Base-by-base conservation (phyloP, 2,797 vertebrate genomes). In the Cyclopterus lumpus region DNA sequence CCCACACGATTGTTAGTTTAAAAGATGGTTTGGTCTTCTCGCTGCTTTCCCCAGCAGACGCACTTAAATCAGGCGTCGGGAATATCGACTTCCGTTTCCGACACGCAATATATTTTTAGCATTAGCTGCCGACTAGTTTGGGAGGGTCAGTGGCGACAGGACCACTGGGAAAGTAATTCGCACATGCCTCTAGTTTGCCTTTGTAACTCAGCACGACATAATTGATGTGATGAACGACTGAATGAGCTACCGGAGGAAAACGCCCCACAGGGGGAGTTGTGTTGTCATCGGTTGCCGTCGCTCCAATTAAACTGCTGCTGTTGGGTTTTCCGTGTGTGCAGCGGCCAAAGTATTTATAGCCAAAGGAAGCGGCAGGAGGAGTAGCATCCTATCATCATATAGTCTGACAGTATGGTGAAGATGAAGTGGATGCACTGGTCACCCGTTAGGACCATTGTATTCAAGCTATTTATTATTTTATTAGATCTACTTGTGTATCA, bases 331-430 rank as follows among this genome's bases (percentile, higher is more conserved):
- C 70, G 53, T 16, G 48, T 10, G 30, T n/a, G 49, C 8, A 6
- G 42, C 42, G 15, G 42, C 12, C 18, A 3, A 16, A 49, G 55
- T 77, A 58, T 79, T 81, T 77, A 80, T 40, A 73, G 40, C 55
- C 46, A 30, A 30, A 49, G 62, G 62, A 71, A 46, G 30, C 4
- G 5, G 36, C 49, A 58, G 48, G 10, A 58, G 11, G 57, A 75
- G 60, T 1, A 26, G 53, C 54, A 68, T 32, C 16, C 3, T 16
- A 2, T 28, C 46, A 34, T 57, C 18, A 0, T 14, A 30, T 7
- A 1, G n/a, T 49, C 16, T 26, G 1, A 60, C 59, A 14, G 57
- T 22, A 24, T 26, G 8, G 40, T 30, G 24, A n/a, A 38, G 12
- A 53, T 18, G 9, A 38, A 40, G 22, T 14, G 18, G 8, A 20